phyloP scores from a whole-genome alignment of 2,113 vertebrate genomes.

The Atrichornis clamosus region DNA sequence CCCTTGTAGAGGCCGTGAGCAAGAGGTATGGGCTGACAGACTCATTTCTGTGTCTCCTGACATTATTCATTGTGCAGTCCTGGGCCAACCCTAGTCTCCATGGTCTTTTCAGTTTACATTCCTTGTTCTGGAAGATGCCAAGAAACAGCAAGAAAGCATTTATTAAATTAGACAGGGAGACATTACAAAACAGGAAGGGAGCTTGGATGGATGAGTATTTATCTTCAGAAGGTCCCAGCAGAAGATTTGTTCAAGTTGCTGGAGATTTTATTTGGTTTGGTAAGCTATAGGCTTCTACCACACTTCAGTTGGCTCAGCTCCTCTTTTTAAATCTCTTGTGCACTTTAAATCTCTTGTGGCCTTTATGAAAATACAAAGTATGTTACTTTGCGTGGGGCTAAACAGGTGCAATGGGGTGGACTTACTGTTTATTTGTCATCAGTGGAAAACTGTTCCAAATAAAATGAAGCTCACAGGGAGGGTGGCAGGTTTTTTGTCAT shows the following conservation, averaged over 20 bases:
- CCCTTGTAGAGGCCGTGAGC: neutral
- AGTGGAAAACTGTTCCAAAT: neutral
- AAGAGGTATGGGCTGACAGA: constrained; percentile 23
- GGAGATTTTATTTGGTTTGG: neutral
- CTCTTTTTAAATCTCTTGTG: neutral
- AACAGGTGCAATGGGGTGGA: neutral
- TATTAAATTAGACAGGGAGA: constrained; percentile 76
- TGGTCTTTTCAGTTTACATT: constrained; percentile 80
- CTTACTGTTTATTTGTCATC: neutral
- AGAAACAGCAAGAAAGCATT: constrained; percentile 74
- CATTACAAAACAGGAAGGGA: constrained; percentile 75
- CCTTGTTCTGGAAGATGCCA: constrained; percentile 74
- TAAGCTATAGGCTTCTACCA: neutral
- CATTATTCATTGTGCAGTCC: constrained; percentile 62
- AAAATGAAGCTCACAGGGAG: neutral
- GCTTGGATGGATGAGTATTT: constrained; percentile 74
- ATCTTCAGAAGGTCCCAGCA: constrained; percentile 63
- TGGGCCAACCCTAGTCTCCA: constrained; percentile 63
- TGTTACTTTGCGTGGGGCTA: neutral
- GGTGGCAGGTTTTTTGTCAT: neutral
- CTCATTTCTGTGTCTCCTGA: constrained; percentile 63
- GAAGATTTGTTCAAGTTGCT: constrained; percentile 11
- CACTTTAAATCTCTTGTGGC: neutral
- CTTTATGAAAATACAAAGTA: neutral
- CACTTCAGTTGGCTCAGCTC: neutral